Conservation (phyloP, 2,888 invertebrate species). For the Capitulum mitella region DNA sequence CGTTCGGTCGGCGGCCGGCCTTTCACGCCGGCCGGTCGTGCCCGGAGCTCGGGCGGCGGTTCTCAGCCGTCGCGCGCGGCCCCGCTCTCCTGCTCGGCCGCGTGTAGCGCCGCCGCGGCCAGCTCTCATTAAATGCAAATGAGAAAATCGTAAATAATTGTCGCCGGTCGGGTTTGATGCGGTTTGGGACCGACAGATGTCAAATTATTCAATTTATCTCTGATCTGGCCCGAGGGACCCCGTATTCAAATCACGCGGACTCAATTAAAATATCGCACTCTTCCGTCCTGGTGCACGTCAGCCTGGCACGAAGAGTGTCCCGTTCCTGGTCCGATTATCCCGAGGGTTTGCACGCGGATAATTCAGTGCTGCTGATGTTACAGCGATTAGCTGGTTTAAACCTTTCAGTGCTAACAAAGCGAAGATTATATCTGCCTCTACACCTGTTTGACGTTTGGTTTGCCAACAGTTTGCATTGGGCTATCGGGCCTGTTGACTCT, state of each 20-base stretch:
- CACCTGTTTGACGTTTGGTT: background rate
- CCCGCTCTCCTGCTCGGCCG: too few species aligned
- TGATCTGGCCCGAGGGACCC: background rate
- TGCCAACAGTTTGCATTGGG: background rate
- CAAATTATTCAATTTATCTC: conserved; percentile 23
- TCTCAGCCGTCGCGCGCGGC: too few species aligned
- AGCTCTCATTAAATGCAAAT: conserved; percentile 20
- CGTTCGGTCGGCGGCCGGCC: too few species aligned
- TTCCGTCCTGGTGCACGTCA: background rate
- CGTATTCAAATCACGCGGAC: background rate
- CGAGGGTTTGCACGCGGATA: background rate
- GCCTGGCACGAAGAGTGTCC: background rate
- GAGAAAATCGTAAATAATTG: background rate
- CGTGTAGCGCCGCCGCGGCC: background rate
- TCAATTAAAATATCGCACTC: conserved; percentile 2
- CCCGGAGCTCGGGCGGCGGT: too few species aligned
- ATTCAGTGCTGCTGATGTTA: background rate
- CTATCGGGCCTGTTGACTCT: background rate
- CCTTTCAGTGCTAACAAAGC: background rate
- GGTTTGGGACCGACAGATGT: background rate
- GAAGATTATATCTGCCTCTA: background rate
- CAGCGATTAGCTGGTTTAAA: background rate
- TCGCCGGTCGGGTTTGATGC: conserved; percentile 5
- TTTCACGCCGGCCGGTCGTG: too few species aligned
- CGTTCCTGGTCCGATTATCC: background rate